Evolutionary conservation across 1,140 invertebrate genomes (phyloP).

Genomic region (Radopholus similis): DNA sequence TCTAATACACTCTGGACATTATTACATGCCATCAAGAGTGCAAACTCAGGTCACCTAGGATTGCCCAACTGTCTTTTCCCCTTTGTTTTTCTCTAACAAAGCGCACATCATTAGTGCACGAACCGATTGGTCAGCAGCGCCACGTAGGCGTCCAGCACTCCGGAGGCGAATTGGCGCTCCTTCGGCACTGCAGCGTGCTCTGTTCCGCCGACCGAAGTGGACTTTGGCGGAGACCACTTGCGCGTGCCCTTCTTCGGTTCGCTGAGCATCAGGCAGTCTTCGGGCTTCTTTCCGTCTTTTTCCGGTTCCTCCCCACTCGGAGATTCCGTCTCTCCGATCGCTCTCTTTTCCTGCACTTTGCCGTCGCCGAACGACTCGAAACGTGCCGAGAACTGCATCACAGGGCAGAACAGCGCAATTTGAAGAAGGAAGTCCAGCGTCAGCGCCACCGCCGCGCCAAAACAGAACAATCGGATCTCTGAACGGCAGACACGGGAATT

Average conservation of each 20-base stretch:
- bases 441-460: constrained; percentile 39
- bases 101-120: neutral
- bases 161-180: neutral
- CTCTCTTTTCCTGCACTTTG: neutral
- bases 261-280: neutral
- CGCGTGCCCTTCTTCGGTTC: neutral
- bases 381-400: constrained; percentile 14
- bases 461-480: constrained; percentile 45
- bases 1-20: no score
- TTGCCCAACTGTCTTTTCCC: no score
- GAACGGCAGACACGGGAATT: constrained; percentile 3
- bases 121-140: constrained; percentile 30
- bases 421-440: constrained; percentile 30
- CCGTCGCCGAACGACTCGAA: neutral
- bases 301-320: neutral
- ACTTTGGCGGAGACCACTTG: neutral
- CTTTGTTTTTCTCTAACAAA: no score
- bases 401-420: constrained; percentile 28
- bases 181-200: neutral
- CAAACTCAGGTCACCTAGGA: no score
- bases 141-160: constrained; percentile 31
- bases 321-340: neutral
- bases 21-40: no score
- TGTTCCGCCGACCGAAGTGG: neutral
- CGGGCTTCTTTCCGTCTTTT: neutral